A percentile compares a stretch with the other conserved stretches of the same genome.
These are phyloP conservation scores for Corythucha ciliata DNA, from an alignment of 2,888 invertebrate species.

Conservation along the genomic window DNA sequence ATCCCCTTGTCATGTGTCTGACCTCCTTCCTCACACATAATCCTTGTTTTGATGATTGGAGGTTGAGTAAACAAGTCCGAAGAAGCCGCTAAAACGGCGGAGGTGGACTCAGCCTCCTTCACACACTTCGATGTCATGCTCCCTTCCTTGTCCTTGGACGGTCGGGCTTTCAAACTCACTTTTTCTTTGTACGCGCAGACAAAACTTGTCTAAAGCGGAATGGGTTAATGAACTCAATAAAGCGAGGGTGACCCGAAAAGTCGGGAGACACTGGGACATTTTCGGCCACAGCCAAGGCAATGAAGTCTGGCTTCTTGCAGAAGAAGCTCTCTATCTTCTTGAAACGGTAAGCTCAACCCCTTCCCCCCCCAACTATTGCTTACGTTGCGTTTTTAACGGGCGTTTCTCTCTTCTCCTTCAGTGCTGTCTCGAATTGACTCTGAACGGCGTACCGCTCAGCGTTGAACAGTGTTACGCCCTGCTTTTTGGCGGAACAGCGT, in stretches of 20 bases:
- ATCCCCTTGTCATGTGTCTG: no score
- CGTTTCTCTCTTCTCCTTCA: conserved; percentile 41
- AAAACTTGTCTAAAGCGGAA: conserved; percentile 47
- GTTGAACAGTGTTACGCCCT: conserved; percentile 56
- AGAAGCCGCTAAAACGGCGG: no score
- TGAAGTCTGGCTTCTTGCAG: conserved; percentile 49
- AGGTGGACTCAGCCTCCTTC: no score
- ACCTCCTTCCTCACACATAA: no score
- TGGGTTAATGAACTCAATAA: conserved; percentile 48
- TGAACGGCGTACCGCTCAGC: conserved; percentile 51
- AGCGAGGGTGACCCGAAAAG: conserved; percentile 49
- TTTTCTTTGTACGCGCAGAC: conserved; percentile 38
- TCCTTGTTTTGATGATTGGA: no score
- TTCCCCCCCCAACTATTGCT: neutral
- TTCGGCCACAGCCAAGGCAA: conserved; percentile 47
- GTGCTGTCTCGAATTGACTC: conserved; percentile 53
- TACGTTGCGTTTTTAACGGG: neutral
- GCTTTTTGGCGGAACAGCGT: conserved; percentile 40
- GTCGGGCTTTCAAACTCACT: conserved; percentile 16
- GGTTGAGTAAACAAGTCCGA: no score
- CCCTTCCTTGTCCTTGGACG: no score
- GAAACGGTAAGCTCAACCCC: conserved; percentile 49
- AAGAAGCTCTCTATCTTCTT: conserved; percentile 56
- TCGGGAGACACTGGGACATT: conserved; percentile 50
- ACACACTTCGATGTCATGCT: no score